These are phyloP conservation scores for Leptopilina drosophilae DNA, from an alignment of 2,888 invertebrate species.

Conservation along the genomic window DNA sequence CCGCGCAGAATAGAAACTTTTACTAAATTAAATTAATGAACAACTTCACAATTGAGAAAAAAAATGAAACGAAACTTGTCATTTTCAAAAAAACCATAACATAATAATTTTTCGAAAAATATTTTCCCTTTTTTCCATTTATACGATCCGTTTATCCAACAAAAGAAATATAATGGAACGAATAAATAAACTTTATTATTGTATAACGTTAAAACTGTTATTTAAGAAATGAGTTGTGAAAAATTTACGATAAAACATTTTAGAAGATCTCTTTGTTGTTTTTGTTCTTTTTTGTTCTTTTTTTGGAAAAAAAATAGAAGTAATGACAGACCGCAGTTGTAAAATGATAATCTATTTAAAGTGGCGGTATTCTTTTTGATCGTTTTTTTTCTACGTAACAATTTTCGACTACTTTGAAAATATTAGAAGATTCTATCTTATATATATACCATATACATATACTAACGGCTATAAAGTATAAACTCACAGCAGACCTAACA, in stretches of 20 bases:
- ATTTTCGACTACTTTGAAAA: constrained; percentile 33
- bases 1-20: too few species aligned
- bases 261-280: constrained; percentile 39
- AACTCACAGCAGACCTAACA: constrained; percentile 30
- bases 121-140: too few species aligned
- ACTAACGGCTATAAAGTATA: constrained; percentile 20
- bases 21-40: too few species aligned
- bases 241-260: constrained; percentile 44
- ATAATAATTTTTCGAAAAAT: too few species aligned
- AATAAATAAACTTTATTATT: background rate
- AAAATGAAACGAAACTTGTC: too few species aligned
- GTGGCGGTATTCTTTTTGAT: constrained; percentile 58
- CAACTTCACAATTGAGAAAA: too few species aligned
- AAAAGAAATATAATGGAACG: background rate
- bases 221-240: background rate
- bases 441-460: too few species aligned
- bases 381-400: constrained; percentile 2
- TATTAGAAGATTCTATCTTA: constrained; percentile 14
- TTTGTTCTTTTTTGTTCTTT: background rate
- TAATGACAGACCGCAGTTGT: constrained; percentile 51
- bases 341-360: constrained; percentile 73
- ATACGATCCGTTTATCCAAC: too few species aligned
- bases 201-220: background rate
- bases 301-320: background rate
- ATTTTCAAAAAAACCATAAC: too few species aligned